Conservation (phyloP, 2,797 vertebrate genomes). For the Furcifer pardalis region DNA sequence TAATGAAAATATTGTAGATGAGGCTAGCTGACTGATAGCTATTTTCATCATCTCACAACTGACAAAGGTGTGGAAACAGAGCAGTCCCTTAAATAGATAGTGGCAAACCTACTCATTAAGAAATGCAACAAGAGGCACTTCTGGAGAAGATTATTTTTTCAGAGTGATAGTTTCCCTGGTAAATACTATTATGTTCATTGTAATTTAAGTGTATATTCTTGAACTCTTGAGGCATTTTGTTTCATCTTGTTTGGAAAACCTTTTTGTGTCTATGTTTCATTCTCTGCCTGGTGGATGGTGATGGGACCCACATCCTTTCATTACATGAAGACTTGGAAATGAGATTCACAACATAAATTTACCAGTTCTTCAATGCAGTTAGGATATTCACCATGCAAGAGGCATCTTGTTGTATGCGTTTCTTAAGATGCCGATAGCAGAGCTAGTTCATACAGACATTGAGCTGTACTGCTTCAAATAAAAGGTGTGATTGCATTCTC, state of each 20-base stretch:
- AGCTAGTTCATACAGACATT: too few species aligned
- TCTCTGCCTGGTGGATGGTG: not conserved
- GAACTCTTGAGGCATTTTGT: not conserved
- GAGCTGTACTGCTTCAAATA: too few species aligned
- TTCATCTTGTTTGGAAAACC: not conserved
- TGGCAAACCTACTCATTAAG: not conserved
- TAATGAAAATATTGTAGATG: conserved; percentile 1
- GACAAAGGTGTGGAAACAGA: not conserved
- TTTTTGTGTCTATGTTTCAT: not conserved
- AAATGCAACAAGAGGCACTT: not conserved
- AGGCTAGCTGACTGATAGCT: not conserved
- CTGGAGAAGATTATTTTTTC: not conserved
- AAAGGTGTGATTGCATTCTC: not conserved
- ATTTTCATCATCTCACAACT: not conserved
- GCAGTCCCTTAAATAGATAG: not conserved
- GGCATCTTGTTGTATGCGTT: not conserved
- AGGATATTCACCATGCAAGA: not conserved
- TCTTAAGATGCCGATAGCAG: not conserved
- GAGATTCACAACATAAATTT: rapidly evolving
- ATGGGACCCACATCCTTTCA: not conserved
- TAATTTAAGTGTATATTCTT: conserved; percentile 24
- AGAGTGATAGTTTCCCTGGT: not conserved
- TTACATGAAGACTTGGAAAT: conserved; percentile 7
- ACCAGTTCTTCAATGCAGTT: not conserved
- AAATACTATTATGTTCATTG: not conserved